phyloP scores from a whole-genome alignment of 2,797 vertebrate species.

The Hypotaenidia philippensis region DNA sequence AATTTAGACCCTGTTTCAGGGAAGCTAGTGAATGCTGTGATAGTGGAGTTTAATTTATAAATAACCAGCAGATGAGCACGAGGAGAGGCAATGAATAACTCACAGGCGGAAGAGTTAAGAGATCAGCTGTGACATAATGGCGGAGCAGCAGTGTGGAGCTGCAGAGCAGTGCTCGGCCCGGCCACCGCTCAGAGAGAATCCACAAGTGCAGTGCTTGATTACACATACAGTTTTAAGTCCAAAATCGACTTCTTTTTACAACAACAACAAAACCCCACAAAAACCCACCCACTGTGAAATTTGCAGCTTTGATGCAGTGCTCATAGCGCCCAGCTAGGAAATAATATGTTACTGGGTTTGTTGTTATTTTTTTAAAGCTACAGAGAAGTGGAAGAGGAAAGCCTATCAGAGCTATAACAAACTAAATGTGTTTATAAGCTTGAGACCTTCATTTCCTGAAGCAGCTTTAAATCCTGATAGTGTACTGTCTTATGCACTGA shows the following conservation, averaged over 20 bases:
- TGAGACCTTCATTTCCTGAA: constrained; percentile 48
- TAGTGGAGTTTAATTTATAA: constrained; percentile 54
- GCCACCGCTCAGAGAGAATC: constrained; percentile 22
- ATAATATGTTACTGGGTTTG: constrained; percentile 22
- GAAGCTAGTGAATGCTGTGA: constrained; percentile 36
- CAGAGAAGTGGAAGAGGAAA: constrained; percentile 13
- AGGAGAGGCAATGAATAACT: constrained; percentile 46
- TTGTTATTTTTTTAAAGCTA: constrained; percentile 12
- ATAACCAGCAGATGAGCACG: constrained; percentile 7
- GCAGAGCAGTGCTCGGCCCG: not conserved
- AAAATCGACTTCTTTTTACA: not conserved
- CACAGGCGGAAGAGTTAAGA: constrained; percentile 27
- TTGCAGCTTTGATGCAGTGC: constrained; percentile 15
- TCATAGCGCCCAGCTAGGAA: constrained; percentile 1
- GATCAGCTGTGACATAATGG: constrained; percentile 38
- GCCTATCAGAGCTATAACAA: constrained; percentile 25
- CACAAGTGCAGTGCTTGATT: constrained; percentile 27
- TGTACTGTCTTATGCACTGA: not conserved
- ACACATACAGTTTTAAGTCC: not conserved
- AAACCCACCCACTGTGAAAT: not conserved
- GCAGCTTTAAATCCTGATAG: constrained; percentile 13
- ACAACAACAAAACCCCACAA: too few relatives aligned
- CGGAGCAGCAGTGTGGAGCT: constrained; percentile 3
- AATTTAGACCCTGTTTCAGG: constrained; percentile 47
- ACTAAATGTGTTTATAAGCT: constrained; percentile 35